Evolutionary conservation across 2,888 invertebrate species (phyloP).

Genomic region (Drosophila melanocephala): DNA sequence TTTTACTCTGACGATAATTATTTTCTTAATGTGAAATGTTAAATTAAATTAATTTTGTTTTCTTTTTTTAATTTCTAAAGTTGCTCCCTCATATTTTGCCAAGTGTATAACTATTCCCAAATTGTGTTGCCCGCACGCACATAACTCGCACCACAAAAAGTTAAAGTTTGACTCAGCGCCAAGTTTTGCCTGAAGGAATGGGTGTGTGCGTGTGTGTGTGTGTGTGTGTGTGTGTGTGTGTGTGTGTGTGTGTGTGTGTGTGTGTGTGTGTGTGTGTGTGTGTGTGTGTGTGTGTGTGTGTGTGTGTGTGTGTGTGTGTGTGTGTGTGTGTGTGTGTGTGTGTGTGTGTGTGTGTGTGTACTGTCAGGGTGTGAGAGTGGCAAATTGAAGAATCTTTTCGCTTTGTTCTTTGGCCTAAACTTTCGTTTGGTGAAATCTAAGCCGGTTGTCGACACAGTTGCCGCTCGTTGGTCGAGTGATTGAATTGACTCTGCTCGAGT

Average conservation of each 20-base stretch:
- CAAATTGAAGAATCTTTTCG: slow-evolving; percentile 35
- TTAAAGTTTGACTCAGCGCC: slow-evolving; percentile 34
- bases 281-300: not conserved
- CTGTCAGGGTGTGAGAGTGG: not conserved
- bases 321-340: not conserved
- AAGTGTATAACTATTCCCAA: slow-evolving; percentile 25
- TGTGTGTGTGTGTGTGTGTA: slow-evolving; percentile 3
- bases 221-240: not conserved
- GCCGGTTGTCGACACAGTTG: slow-evolving; percentile 30
- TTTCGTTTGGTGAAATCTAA: slow-evolving; percentile 35
- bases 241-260: not conserved
- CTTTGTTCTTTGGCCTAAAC: slow-evolving; percentile 38
- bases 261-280: not conserved
- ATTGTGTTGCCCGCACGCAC: slow-evolving; percentile 63
- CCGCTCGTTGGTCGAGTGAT: slow-evolving; percentile 41
- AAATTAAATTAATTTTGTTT: not conserved
- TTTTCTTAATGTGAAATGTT: not conserved
- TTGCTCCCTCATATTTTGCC: not conserved
- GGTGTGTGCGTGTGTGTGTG: not conserved
- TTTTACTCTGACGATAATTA: not conserved
- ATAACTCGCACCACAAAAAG: slow-evolving; percentile 35
- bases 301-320: not conserved
- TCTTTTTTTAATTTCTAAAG: not conserved
- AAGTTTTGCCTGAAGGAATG: slow-evolving; percentile 24
- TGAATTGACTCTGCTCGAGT: slow-evolving; percentile 64